Evolutionary conservation across 37 sponge, comb jelly and placozoan species (phyloP), one percentile per base, ranked within the genome.

Genomic region (Ephydatia muelleri): DNA sequence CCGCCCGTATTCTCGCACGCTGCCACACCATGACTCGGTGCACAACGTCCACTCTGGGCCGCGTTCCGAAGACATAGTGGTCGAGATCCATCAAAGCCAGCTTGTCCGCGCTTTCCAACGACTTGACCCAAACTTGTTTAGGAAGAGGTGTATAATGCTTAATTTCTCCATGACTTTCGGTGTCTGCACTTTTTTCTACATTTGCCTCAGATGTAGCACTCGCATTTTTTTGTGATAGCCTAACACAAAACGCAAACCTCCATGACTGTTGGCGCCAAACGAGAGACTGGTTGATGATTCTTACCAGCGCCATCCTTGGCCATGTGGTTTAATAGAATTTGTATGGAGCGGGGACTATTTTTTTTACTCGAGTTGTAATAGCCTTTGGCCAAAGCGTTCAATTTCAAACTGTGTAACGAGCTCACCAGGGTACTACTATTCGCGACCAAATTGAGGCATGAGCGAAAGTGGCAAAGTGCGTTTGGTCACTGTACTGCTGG

Each of bases 1-100:
- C 97, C 14, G 88, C 75, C 38, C 97, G 73, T 28, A 65, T 78
- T 74, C 93, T 95, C 22, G 96, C 97, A 6, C 82, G 74, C 82
- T 97, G 93, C 97, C 97, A 97, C 23, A 91, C 86, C 5, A 95
- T 94, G 12, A 95, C 91, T 49, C 94, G 77, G 19, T 97, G 93
- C 43, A 97, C 74, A 33, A 95, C 91, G 80, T 97, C 97, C 29
- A 97, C 38, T 67, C 97, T 83, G 12, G 94, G 94, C 6, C 72
- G 85, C 2, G 75, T 76, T 79, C 89, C 88, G 82, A 97, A 97
- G 36, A 95, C 94, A 49, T 67, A 34, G 2, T 75, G 70, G 79
- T 93, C 73, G 34, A 97, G 85, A 2, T 89, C 73, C 13, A 92
- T 75, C 30, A 94, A 88, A 0, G 83, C 85, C 25, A 92, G 74